These are phyloP conservation scores for Drosophila nigrodunni DNA, from an alignment of 1,140 invertebrate species.

Conservation along the genomic window DNA sequence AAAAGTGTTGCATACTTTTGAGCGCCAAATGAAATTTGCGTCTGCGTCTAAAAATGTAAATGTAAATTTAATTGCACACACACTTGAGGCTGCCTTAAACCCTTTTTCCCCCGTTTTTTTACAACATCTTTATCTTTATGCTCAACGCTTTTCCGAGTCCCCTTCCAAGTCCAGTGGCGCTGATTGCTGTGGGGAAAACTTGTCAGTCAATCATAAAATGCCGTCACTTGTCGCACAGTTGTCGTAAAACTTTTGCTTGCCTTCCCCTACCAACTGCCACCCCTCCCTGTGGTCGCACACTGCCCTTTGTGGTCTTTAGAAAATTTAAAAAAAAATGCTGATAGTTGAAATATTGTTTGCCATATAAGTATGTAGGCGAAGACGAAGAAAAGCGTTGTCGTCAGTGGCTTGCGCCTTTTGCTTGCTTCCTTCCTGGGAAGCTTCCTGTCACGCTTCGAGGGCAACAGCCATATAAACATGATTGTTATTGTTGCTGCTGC, in stretches of 20 bases:
- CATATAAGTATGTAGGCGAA: constrained; percentile 21
- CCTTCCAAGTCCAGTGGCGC: no score
- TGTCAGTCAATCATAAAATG: constrained; percentile 73
- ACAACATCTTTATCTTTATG: background rate
- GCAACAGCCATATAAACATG: constrained; percentile 72
- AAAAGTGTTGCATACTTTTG: constrained; percentile 78
- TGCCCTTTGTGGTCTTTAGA: constrained; percentile 15
- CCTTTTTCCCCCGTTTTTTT: background rate
- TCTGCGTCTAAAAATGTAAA: constrained; percentile 42
- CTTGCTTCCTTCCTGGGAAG: constrained; percentile 71
- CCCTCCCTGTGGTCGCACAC: background rate
- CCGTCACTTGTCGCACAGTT: constrained; percentile 64
- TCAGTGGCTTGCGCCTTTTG: constrained; percentile 50
- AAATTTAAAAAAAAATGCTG: constrained; percentile 29
- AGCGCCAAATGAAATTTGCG: constrained; percentile 59
- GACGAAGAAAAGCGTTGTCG: constrained; percentile 37
- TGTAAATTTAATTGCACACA: constrained; percentile 73
- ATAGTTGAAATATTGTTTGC: constrained; percentile 39
- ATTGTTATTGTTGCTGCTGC: constrained; percentile 32
- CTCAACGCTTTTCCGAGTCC: background rate
- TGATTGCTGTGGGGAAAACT: constrained; percentile 20
- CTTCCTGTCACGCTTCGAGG: constrained; percentile 75
- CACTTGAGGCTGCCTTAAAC: constrained; percentile 27
- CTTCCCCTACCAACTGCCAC: background rate
- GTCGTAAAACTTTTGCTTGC: constrained; percentile 52